These are phyloP conservation scores for Loriculus beryllinus DNA, from an alignment of 2,797 vertebrate genomes.

Conservation along the genomic window DNA sequence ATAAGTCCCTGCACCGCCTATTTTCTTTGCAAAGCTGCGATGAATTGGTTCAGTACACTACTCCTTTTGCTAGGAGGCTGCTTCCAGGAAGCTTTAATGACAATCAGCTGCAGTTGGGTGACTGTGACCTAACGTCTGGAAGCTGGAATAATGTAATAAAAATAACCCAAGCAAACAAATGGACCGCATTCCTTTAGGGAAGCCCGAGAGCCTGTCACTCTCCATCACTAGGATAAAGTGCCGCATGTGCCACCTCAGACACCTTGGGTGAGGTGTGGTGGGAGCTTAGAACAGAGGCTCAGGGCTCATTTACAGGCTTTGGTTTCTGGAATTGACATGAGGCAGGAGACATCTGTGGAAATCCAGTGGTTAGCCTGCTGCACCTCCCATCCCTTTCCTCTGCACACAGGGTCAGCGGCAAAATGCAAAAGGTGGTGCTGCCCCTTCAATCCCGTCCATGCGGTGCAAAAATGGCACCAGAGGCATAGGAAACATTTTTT, in stretches of 20 bases:
- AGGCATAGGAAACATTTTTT: accelerated
- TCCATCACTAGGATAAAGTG: accelerated
- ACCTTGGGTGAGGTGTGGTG: accelerated
- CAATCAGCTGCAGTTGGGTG: accelerated
- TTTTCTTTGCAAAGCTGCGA: neutral
- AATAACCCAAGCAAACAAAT: neutral
- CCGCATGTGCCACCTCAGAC: accelerated
- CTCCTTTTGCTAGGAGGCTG: neutral
- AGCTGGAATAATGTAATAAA: neutral
- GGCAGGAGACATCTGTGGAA: neutral
- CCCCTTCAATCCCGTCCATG: too few species aligned
- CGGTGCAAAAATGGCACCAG: accelerated
- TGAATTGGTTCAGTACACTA: neutral
- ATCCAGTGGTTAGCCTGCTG: neutral
- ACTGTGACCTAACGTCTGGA: neutral
- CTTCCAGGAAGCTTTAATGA: neutral
- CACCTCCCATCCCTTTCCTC: too few species aligned
- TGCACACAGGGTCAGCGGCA: neutral
- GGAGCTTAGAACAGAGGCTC: neutral
- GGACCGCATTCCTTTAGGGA: neutral
- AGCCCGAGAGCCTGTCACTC: neutral
- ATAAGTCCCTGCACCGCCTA: neutral
- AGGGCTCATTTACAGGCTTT: neutral
- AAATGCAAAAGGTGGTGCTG: neutral
- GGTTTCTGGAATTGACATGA: neutral